Base-by-base conservation (phyloP, 1,140 invertebrate genomes). In the Platyura marginata region DNA sequence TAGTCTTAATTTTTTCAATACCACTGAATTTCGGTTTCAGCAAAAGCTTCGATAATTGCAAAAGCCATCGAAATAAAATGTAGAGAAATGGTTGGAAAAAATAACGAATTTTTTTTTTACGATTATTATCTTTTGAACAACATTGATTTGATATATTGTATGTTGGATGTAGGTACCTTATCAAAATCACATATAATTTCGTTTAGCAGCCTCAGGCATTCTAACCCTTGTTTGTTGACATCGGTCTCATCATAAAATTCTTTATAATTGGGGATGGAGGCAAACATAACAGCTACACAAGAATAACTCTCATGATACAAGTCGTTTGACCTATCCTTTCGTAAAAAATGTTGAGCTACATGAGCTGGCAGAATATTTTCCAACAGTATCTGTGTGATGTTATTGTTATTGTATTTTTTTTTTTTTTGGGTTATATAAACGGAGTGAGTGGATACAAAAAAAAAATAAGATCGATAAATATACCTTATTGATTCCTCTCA, bases 121-220 rank as follows among this genome's bases (percentile, higher is more conserved):
- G n/a, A n/a, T n/a, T n/a, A n/a, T n/a, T n/a, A n/a, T n/a, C n/a
- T n/a, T n/a, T n/a, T n/a, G n/a, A n/a, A n/a, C n/a, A n/a, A n/a
- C n/a, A n/a, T n/a, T n/a, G n/a, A n/a, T n/a, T n/a, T n/a, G n/a
- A n/a, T n/a, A n/a, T n/a, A n/a, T n/a, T n/a, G n/a, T n/a, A n/a
- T n/a, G n/a, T n/a, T n/a, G n/a, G n/a, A n/a, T n/a, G n/a, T n/a
- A n/a, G n/a, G n/a, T 65, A 92, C 87, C 74, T 95, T 91, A 62
- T 98, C 94, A 65, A 97, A 98, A 61, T 97, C 94, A 51, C 90
- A 95, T 44, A 98, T 95, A 46, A 98, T 97, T 67, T 98, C 94
- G 59, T 98, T 98, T 0, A 98, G 67, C 13, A 98, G 67, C 43
- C 93, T 63, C 35, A 98, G 61, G 60, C 92, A 98, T 59, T 97